phyloP scores from a whole-genome alignment of 1,140 invertebrate genomes.

The Himalopsyche phryganea region DNA sequence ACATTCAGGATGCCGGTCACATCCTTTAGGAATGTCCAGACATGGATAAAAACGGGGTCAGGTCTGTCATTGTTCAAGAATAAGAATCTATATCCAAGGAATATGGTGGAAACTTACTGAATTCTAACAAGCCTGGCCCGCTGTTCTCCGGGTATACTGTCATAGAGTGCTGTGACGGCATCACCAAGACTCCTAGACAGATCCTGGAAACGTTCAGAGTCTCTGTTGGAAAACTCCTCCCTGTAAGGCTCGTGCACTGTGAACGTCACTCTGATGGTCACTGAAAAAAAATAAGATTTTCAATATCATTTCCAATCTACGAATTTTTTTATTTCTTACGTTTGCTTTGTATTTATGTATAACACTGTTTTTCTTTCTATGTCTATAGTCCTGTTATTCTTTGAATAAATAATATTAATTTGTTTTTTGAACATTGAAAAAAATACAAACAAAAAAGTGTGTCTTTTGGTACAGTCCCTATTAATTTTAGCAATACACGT shows the following conservation, averaged over 20 bases:
- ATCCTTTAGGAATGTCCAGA: no score
- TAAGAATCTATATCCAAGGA: no score
- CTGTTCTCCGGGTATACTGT: slow-evolving; percentile 40
- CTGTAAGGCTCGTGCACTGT: slow-evolving; percentile 45
- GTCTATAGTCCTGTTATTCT: neutral
- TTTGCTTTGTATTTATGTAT: no score
- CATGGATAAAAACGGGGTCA: no score
- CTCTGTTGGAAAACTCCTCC: slow-evolving; percentile 41
- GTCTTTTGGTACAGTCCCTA: no score
- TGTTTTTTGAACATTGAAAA: no score
- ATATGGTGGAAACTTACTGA: slow-evolving; percentile 46
- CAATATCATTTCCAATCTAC: no score
- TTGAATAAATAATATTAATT: no score
- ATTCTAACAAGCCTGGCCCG: slow-evolving; percentile 45
- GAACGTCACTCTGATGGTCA: slow-evolving; percentile 45
- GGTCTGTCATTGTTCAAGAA: no score
- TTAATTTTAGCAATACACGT: no score
- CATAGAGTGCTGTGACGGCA: slow-evolving; percentile 41
- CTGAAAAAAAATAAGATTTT: slow-evolving; percentile 37
- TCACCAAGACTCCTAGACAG: slow-evolving; percentile 43
- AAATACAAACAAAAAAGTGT: no score
- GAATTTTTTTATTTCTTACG: neutral
- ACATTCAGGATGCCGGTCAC: no score
- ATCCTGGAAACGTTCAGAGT: slow-evolving; percentile 44
- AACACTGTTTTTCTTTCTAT: neutral